Evolutionary conservation across 1,140 invertebrate species (phyloP).

Genomic region (Calycopis cecrops): DNA sequence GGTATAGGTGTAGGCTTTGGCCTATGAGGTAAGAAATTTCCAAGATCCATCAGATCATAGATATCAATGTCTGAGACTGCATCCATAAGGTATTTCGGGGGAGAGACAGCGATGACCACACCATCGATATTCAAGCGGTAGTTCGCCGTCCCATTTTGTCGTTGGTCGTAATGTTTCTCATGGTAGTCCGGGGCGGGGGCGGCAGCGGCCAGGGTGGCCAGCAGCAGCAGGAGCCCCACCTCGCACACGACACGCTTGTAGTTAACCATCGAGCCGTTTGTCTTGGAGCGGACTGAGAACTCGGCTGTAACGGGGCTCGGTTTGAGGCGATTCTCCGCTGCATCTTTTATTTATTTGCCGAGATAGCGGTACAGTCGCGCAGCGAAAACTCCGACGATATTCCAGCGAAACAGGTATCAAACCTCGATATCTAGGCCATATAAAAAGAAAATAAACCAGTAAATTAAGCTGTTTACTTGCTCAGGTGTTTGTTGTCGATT

Average conservation of each 20-base stretch:
- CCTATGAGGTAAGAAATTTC: constrained; percentile 39
- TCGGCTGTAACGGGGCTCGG: constrained; percentile 37
- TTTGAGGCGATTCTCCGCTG: constrained; percentile 57
- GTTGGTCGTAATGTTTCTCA: constrained; percentile 77
- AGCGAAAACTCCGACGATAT: constrained; percentile 39
- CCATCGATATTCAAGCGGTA: constrained; percentile 80
- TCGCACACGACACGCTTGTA: constrained; percentile 64
- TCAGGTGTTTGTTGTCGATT: constrained; percentile 1
- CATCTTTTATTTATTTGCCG: constrained; percentile 71
- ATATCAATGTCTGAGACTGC: constrained; percentile 50
- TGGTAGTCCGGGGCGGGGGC: constrained; percentile 40
- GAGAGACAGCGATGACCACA: constrained; percentile 78
- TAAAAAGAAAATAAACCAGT: constrained; percentile 16
- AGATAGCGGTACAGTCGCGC: constrained; percentile 66
- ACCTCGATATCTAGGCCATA: constrained; percentile 40
- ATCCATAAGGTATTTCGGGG: constrained; percentile 72
- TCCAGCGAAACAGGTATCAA: constrained; percentile 61
- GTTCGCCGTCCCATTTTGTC: constrained; percentile 83
- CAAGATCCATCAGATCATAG: constrained; percentile 42
- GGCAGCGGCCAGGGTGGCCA: constrained; percentile 27
- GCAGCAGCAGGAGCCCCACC: constrained; percentile 37
- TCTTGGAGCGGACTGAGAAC: constrained; percentile 47
- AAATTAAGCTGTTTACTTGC: background rate
- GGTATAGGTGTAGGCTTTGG: constrained; percentile 44
- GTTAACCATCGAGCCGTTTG: constrained; percentile 62